These are phyloP conservation scores for Vimba vimba DNA, from an alignment of 2,113 vertebrate species.

Conservation along the genomic window DNA sequence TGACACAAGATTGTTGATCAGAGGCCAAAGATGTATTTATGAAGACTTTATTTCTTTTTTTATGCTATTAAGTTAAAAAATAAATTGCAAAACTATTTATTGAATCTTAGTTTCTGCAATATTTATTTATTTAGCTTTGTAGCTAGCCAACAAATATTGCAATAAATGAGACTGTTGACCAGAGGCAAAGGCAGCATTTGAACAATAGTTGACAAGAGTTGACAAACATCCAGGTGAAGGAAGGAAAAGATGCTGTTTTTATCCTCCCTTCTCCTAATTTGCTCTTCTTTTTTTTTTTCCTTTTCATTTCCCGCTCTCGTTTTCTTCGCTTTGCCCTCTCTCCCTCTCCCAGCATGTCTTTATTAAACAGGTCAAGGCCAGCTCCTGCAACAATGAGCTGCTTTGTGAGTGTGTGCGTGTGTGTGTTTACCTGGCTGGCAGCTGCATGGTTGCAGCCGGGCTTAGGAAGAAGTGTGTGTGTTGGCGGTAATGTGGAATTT, in stretches of 20 bases:
- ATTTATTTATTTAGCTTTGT: too few relatives aligned
- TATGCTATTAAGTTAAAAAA: too few relatives aligned
- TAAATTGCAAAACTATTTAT: too few relatives aligned
- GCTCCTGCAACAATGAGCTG: slow-evolving; percentile 50
- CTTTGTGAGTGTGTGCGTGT: slow-evolving; percentile 30
- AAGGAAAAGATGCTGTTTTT: background rate
- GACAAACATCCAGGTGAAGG: background rate
- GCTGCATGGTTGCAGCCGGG: slow-evolving; percentile 13
- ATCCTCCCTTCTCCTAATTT: background rate
- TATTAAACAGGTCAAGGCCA: slow-evolving; percentile 42
- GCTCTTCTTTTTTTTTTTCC: background rate
- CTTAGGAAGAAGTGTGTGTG: background rate
- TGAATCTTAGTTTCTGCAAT: too few relatives aligned
- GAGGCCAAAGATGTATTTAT: background rate
- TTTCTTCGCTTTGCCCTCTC: background rate
- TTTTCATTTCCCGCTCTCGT: background rate
- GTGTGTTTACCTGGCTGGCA: slow-evolving; percentile 31
- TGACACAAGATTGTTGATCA: background rate
- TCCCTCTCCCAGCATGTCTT: background rate
- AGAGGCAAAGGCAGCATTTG: background rate
- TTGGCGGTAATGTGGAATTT: background rate
- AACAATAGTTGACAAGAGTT: background rate
- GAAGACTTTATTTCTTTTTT: background rate
- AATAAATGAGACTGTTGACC: too few relatives aligned
- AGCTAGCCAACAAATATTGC: too few relatives aligned